Evolutionary conservation across 2,888 invertebrate genomes (phyloP), one percentile per base, ranked within the genome.

Genomic region (Drosophila limbata): DNA sequence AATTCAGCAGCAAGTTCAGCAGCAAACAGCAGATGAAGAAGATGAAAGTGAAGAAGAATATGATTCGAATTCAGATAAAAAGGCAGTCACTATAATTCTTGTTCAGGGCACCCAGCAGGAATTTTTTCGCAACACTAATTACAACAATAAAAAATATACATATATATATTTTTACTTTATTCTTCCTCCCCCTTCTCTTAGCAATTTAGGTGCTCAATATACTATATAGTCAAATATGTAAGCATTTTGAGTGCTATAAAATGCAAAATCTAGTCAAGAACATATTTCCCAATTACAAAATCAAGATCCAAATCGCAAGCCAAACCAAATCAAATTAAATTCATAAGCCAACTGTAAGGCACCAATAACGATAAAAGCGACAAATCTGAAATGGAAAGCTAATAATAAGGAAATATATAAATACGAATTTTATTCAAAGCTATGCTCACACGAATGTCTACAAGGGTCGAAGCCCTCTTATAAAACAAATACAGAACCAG

Each of bases 81-180:
- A 79, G 71, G 47, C 64, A 75, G 69, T 45, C 75, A 53, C 68
- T 60, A 33, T 70, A 73, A 68, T 61, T 62, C 57, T 76, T 70
- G 51, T 63, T 73, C 76, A 74, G 75, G 76, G 70, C 42, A 60
- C 25, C 48, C 68, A 68, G 73, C 74, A 82, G 78, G 67, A 68
- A 60, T 59, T 79, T 86, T 88, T 88, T 87, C 84, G 84, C 88
- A 90, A 90, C 90, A 91, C 91, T 92, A 91, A 91, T 91, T 89
- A 91, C 86, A 89, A 91, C 84, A 90, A 90, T 60, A 66, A 21
- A 39, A 81, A 80, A 81, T 86, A 87, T 87, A 74, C 77, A 81
- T 78, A 81, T 71, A 91, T 88, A 90, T 90, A 91, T 91, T 92
- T 92, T 92, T 92, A 91, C 91, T 92, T 92, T 91, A 91, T 92